phyloP scores from a whole-genome alignment of 2,888 invertebrate species.

The Pseudolycoriella hygida region DNA sequence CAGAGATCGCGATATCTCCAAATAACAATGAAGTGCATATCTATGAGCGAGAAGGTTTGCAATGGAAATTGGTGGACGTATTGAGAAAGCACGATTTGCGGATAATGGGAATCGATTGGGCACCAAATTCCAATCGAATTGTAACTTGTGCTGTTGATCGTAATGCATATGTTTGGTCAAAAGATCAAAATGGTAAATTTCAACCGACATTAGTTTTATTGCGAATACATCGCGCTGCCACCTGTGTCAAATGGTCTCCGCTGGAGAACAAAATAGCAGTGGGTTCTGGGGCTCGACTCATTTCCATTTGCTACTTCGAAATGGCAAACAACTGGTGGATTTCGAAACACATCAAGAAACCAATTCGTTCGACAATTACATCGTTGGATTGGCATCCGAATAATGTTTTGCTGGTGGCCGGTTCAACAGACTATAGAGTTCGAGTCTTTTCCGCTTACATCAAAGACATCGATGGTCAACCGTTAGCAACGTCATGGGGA shows the following conservation, averaged over 20 bases:
- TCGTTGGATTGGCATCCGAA: slow-evolving; percentile 98
- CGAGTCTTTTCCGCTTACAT: slow-evolving; percentile 93
- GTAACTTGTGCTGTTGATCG: slow-evolving; percentile 97
- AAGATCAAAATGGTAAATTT: slow-evolving; percentile 73
- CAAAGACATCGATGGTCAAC: slow-evolving; percentile 89
- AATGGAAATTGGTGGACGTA: slow-evolving; percentile 72
- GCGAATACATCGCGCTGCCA: slow-evolving; percentile 92
- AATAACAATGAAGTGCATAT: slow-evolving; percentile 94
- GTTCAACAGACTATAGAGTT: slow-evolving; percentile 92
- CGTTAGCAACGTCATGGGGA: slow-evolving; percentile 84
- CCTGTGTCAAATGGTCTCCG: slow-evolving; percentile 98
- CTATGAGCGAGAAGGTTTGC: slow-evolving; percentile 57
- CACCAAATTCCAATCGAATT: slow-evolving; percentile 88
- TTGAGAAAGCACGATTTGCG: slow-evolving; percentile 89
- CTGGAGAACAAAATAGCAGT: slow-evolving; percentile 98
- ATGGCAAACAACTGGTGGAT: slow-evolving; percentile 99
- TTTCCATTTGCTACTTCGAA: slow-evolving; percentile 97
- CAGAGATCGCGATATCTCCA: slow-evolving; percentile 91
- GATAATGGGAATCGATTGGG: slow-evolving; percentile 99
- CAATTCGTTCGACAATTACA: slow-evolving; percentile 91
- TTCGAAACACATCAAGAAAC: slow-evolving; percentile 97
- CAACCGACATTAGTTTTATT: slow-evolving; percentile 87
- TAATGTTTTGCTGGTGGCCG: slow-evolving; percentile 84
- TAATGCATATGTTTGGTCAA: slow-evolving; percentile 97
- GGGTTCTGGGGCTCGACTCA: slow-evolving; percentile 87